Evolutionary conservation across 2,797 vertebrate genomes (phyloP).

Genomic region (Sebastes hubbsi): DNA sequence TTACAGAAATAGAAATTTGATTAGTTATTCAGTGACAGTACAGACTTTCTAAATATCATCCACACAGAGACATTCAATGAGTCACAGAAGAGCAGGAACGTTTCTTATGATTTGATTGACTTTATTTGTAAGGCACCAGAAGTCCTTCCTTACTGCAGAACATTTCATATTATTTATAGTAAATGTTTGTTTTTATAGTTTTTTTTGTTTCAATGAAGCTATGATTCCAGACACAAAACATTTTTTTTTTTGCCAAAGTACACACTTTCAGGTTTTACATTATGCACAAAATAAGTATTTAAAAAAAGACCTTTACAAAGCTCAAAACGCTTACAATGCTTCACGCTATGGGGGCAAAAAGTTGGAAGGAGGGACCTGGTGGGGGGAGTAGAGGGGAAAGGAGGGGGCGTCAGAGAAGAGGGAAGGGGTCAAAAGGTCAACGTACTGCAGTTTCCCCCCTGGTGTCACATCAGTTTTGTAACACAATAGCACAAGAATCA

Average conservation of each 20-base stretch:
- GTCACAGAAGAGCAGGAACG: not conserved
- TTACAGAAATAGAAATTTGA: not conserved
- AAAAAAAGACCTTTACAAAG: constrained; percentile 83
- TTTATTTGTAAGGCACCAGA: constrained; percentile 87
- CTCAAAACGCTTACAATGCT: constrained; percentile 81
- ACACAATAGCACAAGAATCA: constrained; percentile 74
- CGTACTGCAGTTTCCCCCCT: constrained; percentile 64
- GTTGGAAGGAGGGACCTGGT: constrained; percentile 1
- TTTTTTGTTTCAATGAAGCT: constrained; percentile 78
- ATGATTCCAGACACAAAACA: constrained; percentile 82
- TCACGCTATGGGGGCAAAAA: constrained; percentile 68
- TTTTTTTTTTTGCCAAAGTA: constrained; percentile 75
- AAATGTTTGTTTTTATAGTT: constrained; percentile 78
- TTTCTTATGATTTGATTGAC: constrained; percentile 77
- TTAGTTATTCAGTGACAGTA: not conserved
- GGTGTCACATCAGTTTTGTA: constrained; percentile 76
- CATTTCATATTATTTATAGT: constrained; percentile 83
- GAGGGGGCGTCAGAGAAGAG: not conserved
- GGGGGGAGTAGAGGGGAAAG: constrained; percentile 1
- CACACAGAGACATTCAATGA: not conserved
- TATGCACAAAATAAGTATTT: constrained; percentile 84
- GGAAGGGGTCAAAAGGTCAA: constrained; percentile 40
- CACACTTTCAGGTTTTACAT: constrained; percentile 83
- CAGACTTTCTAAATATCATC: too few relatives aligned
- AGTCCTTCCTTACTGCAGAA: constrained; percentile 86